Evolutionary conservation across 2,888 invertebrate genomes (phyloP).

Genomic region (Lacanobia wlatinum): DNA sequence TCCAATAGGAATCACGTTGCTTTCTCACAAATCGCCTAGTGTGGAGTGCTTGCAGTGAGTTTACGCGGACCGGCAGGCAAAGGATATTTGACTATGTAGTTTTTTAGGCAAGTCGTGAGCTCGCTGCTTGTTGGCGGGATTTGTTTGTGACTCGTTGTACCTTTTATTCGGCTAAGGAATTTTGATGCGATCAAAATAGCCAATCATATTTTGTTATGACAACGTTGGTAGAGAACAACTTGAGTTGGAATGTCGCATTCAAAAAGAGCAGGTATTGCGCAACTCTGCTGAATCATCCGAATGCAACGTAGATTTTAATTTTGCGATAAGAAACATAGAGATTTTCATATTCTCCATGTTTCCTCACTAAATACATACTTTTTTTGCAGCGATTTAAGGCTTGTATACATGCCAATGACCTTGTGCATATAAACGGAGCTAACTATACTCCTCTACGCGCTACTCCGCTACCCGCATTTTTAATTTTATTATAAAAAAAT

Average conservation of each 20-base stretch:
- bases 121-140: constrained; percentile 79
- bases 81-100: constrained; percentile 89
- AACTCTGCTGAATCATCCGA: background rate
- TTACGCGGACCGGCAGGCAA: constrained; percentile 83
- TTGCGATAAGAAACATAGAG: constrained; percentile 4
- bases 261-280: background rate
- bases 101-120: constrained; percentile 86
- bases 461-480: too few relatives aligned
- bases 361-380: background rate
- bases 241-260: constrained; percentile 25
- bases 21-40: constrained; percentile 72
- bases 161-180: constrained; percentile 77
- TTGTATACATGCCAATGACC: too few relatives aligned
- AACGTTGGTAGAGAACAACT: constrained; percentile 34
- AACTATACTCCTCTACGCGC: too few relatives aligned
- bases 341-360: too few relatives aligned
- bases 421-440: too few relatives aligned
- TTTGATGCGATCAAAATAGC: constrained; percentile 79
- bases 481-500: too few relatives aligned
- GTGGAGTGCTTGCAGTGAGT: constrained; percentile 77
- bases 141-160: constrained; percentile 82
- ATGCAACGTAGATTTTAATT: constrained; percentile 7
- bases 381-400: background rate
- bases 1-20: constrained; percentile 78
- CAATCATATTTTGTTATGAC: constrained; percentile 69